These are phyloP conservation scores for Eublepharis macularius DNA, from an alignment of 2,113 vertebrate genomes.

Conservation along the genomic window DNA sequence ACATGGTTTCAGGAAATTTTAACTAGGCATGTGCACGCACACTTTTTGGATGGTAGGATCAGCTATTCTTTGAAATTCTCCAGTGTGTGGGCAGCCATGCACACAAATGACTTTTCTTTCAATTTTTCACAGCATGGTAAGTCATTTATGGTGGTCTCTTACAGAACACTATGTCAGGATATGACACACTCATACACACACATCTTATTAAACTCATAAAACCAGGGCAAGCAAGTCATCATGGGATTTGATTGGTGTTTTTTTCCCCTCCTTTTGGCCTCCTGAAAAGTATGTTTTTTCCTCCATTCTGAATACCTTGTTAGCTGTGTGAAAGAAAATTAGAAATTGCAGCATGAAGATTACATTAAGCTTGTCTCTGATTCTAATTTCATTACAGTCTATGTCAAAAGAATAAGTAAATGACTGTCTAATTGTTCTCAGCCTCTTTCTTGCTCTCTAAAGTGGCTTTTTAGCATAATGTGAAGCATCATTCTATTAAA, in stretches of 20 bases:
- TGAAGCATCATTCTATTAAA: slow-evolving; percentile 60
- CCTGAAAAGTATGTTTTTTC: neutral
- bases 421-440: slow-evolving; percentile 42
- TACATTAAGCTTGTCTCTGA: slow-evolving; percentile 41
- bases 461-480: slow-evolving; percentile 58
- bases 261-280: neutral
- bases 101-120: neutral
- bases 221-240: neutral
- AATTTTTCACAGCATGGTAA: neutral
- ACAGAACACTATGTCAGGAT: no score
- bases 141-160: neutral
- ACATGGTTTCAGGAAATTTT: neutral
- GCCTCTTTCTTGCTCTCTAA: slow-evolving; percentile 38
- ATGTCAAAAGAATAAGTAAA: slow-evolving; percentile 50
- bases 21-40: neutral
- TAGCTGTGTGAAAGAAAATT: neutral
- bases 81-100: neutral
- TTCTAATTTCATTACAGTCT: slow-evolving; percentile 50
- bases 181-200: no score
- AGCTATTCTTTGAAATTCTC: neutral
- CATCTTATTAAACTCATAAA: no score
- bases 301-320: neutral
- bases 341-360: slow-evolving; percentile 28
- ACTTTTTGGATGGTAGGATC: no score
- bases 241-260: neutral